Evolutionary conservation across 2,888 invertebrate genomes (phyloP).

Genomic region (Serripes groenlandicus): DNA sequence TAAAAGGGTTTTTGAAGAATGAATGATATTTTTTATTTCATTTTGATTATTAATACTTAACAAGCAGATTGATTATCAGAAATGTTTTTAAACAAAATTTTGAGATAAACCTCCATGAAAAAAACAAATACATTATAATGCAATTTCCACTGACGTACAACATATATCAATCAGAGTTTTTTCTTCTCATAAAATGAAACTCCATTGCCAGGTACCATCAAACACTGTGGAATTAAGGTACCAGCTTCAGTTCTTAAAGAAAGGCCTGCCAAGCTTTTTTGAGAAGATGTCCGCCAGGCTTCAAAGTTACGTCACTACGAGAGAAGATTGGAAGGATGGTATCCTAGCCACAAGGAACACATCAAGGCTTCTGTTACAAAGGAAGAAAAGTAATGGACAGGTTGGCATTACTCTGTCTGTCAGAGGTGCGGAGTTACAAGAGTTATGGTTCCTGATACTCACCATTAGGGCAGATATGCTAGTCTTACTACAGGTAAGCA

Average conservation of each 20-base stretch:
- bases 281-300: slow-evolving; percentile 80
- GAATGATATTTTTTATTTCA: too few species aligned
- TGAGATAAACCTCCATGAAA: too few species aligned
- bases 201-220: slow-evolving; percentile 53
- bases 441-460: slow-evolving; percentile 79
- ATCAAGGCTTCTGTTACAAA: slow-evolving; percentile 71
- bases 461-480: slow-evolving; percentile 73
- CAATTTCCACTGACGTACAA: too few species aligned
- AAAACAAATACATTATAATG: too few species aligned
- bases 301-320: slow-evolving; percentile 74
- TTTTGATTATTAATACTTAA: too few species aligned
- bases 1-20: too few species aligned
- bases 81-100: too few species aligned
- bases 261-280: slow-evolving; percentile 81
- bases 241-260: slow-evolving; percentile 75
- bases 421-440: slow-evolving; percentile 78
- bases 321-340: slow-evolving; percentile 81
- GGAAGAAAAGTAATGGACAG: slow-evolving; percentile 65
- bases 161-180: too few species aligned
- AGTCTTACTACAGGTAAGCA: slow-evolving; percentile 70
- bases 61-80: too few species aligned
- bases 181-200: too few species aligned
- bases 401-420: slow-evolving; percentile 73
- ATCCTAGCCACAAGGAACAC: slow-evolving; percentile 76
- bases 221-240: slow-evolving; percentile 70